Evolutionary conservation across 1,140 invertebrate species (phyloP), one percentile per base, ranked within the genome.

Genomic region (Cotesia glomerata): DNA sequence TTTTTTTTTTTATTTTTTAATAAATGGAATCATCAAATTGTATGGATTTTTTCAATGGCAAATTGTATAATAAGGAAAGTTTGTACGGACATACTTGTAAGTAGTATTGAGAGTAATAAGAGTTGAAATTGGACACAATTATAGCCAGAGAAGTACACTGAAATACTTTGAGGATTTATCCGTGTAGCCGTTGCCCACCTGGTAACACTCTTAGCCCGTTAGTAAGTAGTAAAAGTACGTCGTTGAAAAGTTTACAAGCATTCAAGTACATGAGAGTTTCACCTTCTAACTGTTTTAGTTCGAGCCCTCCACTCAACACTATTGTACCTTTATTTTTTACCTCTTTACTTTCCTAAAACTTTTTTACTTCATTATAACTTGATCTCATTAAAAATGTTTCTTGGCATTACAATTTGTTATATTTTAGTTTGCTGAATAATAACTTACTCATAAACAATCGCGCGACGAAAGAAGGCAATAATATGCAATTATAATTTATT

Each of bases 151-250:
- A 11, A 58, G 56, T 16, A 49, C 63, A 63, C 49, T 64, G 35
- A 54, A 51, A 72, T 67, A 67, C 16, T 67, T 54, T 26, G 49
- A 54, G 49, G 65, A 67, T 72, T 72, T 65, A 62, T 72, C 58
- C 18, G 52, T 35, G 65, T 67, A 32, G 49, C 65, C 65, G 51
- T 52, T 65, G 61, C 70, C 26, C 52, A 56, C 49, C 70, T 64
- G 62, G 51, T 51, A 72, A 65, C 39, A 45, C 70, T 51, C 34
- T 49, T 32, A 45, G 32, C 54, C 62, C 26, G 49, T 65, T 65
- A 65, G 45, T 51, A 72, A 72, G 70, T 65, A 72, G 54, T 72
- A 72, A 62, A 72, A 72, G 62, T 64, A 72, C 70, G 63, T 72
- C 70, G 70, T 72, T 72, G 62, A 34, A 64, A 72, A 71, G 39